Evolutionary conservation across 2,113 vertebrate genomes (phyloP), one percentile per base, ranked within the genome.

Genomic region (Aphyosemion australe): DNA sequence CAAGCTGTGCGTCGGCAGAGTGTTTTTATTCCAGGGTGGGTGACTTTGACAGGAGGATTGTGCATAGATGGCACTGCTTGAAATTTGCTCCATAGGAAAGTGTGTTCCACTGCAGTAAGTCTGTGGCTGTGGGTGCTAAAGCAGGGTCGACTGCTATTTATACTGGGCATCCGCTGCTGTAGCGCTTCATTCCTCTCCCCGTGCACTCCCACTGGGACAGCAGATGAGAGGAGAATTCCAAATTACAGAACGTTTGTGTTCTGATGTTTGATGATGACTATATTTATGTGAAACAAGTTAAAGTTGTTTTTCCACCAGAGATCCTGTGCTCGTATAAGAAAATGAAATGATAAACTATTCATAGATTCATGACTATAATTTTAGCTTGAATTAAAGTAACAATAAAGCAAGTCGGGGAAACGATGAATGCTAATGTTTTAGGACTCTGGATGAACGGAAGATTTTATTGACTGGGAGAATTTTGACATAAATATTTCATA

Each of bases 101-200:
- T 67, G 78, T 71, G 72, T 67, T 72, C 68, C 71, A 74, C 82
- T 86, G 87, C 84, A 85, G 76, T 81, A 54, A 61, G 71, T 79
- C 69, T 68, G 69, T 7, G 6, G 9, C 82, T 82, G 57, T 65
- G 69, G 71, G 76, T 82, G 79, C 84, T 80, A 82, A 78, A 79
- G 74, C 69, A 73, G 80, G 79, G 72, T 80, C 10, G 69, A 61
- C 74, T 79, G 68, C 83, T 90, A 87, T 89, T 89, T 87, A 89
- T 88, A 85, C 74, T 65, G 69, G 58, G 76, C 19, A 76, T 77
- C 77, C 56, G 62, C 86, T 67, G 86, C 77, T 80, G 80, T 53
- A 73, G 54, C 59, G 42, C 67, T 71, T 48, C 72, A 70, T 37
- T 63, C n/a, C 43, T 76, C 65, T 76, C 50, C 66, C 69, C 61